A percentile compares a stretch with the other conserved stretches of the same genome.
Conservation (phyloP, 2,888 invertebrate species). For the Eupsilia transversa region DNA sequence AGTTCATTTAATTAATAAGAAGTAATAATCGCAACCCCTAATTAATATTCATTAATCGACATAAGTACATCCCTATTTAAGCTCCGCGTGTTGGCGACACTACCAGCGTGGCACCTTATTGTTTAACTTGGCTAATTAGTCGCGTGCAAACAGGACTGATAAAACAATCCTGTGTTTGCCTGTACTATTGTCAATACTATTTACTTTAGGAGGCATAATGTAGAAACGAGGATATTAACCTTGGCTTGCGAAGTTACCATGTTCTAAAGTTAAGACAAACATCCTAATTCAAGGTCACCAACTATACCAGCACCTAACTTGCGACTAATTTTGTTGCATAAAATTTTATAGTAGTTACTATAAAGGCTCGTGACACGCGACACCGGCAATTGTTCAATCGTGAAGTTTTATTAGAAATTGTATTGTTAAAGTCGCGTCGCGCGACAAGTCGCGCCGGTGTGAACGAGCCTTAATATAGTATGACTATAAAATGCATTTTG, state of each 20-base stretch:
- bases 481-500: too few relatives aligned
- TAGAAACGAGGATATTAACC: neutral
- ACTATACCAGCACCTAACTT: neutral
- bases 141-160: slow-evolving; percentile 66
- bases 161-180: slow-evolving; percentile 58
- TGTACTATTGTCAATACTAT: slow-evolving; percentile 64
- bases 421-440: too few relatives aligned
- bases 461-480: too few relatives aligned
- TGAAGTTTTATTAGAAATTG: too few relatives aligned
- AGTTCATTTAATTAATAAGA: neutral
- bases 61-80: slow-evolving; percentile 46
- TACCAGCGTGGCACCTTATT: slow-evolving; percentile 64
- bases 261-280: neutral
- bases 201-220: slow-evolving; percentile 17
- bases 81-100: slow-evolving; percentile 62
- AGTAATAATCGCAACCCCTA: neutral
- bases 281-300: too few relatives aligned
- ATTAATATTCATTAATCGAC: slow-evolving; percentile 43
- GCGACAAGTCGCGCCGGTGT: too few relatives aligned
- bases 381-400: too few relatives aligned
- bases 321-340: neutral
- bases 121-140: slow-evolving; percentile 72
- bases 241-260: neutral
- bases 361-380: too few relatives aligned
- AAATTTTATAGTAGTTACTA: neutral